phyloP scores from a whole-genome alignment of 2,797 vertebrate genomes.

The Phoxinus dragarum region DNA sequence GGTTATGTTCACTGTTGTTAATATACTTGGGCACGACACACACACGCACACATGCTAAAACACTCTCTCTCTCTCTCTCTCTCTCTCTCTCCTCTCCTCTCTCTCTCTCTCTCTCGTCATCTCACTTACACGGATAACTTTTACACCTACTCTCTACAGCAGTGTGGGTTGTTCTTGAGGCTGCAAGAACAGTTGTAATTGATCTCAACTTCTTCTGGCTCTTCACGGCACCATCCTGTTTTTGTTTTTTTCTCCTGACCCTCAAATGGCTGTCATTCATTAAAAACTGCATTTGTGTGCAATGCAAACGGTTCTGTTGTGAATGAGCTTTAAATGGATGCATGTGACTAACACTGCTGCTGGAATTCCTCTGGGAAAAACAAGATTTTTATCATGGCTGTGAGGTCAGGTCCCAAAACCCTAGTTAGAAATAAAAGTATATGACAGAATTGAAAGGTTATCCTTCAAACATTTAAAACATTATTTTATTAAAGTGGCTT shows the following conservation, averaged over 20 bases:
- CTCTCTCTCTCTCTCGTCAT: constrained; percentile 26
- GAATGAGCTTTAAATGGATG: constrained; percentile 13
- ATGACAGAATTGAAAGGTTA: not conserved
- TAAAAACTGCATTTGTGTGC: constrained; percentile 10
- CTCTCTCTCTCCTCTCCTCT: constrained; percentile 22
- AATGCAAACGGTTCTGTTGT: constrained; percentile 1
- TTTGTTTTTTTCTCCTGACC: not conserved
- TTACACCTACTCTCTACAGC: not conserved
- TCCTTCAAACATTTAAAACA: not conserved
- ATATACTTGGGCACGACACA: not conserved
- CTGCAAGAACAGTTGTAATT: not conserved
- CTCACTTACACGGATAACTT: constrained; percentile 14
- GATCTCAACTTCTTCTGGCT: not conserved
- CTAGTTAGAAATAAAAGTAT: not conserved
- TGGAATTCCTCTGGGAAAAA: not conserved
- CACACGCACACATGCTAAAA: not conserved
- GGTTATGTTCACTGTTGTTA: not conserved
- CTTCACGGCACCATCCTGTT: not conserved
- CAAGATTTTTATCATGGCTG: not conserved
- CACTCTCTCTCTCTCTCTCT: constrained; percentile 3
- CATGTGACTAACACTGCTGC: not conserved
- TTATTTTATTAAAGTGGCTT: not conserved
- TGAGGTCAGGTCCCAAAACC: not conserved
- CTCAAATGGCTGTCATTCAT: not conserved
- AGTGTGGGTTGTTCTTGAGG: constrained; percentile 7